Evolutionary conservation across 2,797 vertebrate genomes (phyloP).

Genomic region (Cirrhinus mrigala): DNA sequence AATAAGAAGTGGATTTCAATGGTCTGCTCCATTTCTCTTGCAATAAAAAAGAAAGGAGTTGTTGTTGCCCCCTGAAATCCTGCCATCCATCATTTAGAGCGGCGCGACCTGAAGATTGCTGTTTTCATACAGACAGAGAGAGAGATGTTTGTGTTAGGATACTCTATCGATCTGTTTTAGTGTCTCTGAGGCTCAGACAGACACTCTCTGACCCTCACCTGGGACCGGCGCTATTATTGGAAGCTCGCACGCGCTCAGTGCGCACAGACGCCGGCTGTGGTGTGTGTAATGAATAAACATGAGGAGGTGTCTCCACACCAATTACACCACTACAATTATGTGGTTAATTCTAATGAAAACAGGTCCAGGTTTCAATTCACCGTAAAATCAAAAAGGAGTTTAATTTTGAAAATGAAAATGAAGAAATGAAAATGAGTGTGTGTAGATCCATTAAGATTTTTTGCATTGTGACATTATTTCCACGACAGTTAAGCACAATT

Average conservation of each 20-base stretch:
- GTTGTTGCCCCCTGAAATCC: neutral
- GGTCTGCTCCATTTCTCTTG: neutral
- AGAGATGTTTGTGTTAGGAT: conserved; percentile 22
- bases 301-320: neutral
- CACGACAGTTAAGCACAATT: neutral
- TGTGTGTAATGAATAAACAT: conserved; percentile 23
- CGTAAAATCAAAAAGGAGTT: neutral
- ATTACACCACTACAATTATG: neutral
- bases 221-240: conserved; percentile 29
- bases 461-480: neutral
- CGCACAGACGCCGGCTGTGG: neutral
- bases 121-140: conserved; percentile 8
- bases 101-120: neutral
- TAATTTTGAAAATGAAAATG: neutral
- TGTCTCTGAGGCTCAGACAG: conserved; percentile 9
- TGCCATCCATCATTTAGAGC: conserved; percentile 30
- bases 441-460: neutral
- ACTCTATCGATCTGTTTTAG: conserved; percentile 40
- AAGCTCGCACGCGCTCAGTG: neutral
- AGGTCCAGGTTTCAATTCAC: neutral
- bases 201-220: conserved; percentile 43
- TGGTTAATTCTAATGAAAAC: neutral
- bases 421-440: too few relatives aligned
- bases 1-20: too few relatives aligned
- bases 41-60: neutral